Evolutionary conservation across 2,113 vertebrate species (phyloP), one percentile per base, ranked within the genome.

Genomic region (Ictalurus punctatus): DNA sequence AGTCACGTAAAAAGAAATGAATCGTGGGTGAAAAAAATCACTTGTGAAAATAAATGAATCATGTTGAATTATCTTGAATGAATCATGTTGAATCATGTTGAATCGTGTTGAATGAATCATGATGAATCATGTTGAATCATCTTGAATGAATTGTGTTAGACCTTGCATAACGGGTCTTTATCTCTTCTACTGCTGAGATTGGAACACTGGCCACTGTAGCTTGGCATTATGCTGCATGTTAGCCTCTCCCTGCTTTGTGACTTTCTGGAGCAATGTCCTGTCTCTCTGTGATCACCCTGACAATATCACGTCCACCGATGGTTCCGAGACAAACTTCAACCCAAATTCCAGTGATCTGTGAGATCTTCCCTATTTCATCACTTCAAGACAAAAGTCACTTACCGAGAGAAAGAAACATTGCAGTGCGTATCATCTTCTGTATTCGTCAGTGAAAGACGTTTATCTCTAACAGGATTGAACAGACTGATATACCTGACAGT

Each of bases 331-430:
- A 54, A 87, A 87, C 84, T 81, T 17, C 8, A 86, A 67, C 58
- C 76, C 59, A 73, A 85, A 73, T 61, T 56, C 27, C 44, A 25
- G 76, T 82, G 81, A 91, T 87, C 73, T 86, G 54, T 89, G 82
- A 87, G 76, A 81, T 90, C 63, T 10, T 19, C 54, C 52, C n/a
- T 16, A n/a, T 89, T 88, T 89, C 85, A 84, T 90, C 87, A 84
- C 73, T 54, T 23, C 30, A 14, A 54, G 37, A n/a, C 76, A 16
- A 56, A 59, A 71, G 58, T 5, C 71, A 34, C 2, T 82, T 85
- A 52, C 54, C 84, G 79, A 79, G 34, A 48, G 69, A 44, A 65
- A 69, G 6, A 79, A 58, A n/a, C 6, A 17, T 1, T 23, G 30
- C 17, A 4, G 71, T 40, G 10, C 5, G 5, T 23, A 14, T 69